Base-by-base conservation (phyloP, 2,113 vertebrate genomes). In the Chaetodon trifascialis region DNA sequence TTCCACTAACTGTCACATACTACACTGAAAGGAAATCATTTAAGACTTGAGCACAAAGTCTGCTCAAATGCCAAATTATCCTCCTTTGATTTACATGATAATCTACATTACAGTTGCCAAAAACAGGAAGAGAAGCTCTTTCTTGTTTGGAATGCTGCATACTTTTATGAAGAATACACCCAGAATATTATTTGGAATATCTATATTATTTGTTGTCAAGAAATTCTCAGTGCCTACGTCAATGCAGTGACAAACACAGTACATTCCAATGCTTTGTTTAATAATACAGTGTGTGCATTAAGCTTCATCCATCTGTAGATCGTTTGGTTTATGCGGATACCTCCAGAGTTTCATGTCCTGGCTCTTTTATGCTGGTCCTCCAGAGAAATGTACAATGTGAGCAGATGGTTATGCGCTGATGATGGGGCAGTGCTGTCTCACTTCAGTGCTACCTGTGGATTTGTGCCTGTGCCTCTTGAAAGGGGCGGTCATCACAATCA, bases 401-500 rank as follows among this genome's bases (percentile, higher is more conserved):
- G 21, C 17, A 47, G 76, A 15, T 59, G 51, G n/a, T 70, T 59
- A 34, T 64, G 10, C 21, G 11, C 62, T 62, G 63, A 56, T 10
- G 70, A 85, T 51, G 46, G 30, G 68, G 30, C 59, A 60, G 85
- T 23, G 23, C 71, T 42, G 62, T 70, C 56, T 85, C 56, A 56
- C 42, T 59, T 63, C 80, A 84, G 55, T 85, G 64, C 88, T 83
- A 7, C 85, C 36, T 90, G 83, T 85, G 71, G 85, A 85, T 90
- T 62, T 88, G 91, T 94, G 89, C 91, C 91, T 90, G 88, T 88
- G 88, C 75, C 88, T 83, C 80, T 58, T 36, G 5, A 9, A 69
- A 65, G 55, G 42, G 70, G 77, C 16, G 59, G 76, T 68, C 69
- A 63, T 85, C 83, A 51, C 59, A 60, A 73, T 89, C 85, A 91